phyloP scores from a whole-genome alignment of 2,888 invertebrate genomes.

The Melieria crassipennis region DNA sequence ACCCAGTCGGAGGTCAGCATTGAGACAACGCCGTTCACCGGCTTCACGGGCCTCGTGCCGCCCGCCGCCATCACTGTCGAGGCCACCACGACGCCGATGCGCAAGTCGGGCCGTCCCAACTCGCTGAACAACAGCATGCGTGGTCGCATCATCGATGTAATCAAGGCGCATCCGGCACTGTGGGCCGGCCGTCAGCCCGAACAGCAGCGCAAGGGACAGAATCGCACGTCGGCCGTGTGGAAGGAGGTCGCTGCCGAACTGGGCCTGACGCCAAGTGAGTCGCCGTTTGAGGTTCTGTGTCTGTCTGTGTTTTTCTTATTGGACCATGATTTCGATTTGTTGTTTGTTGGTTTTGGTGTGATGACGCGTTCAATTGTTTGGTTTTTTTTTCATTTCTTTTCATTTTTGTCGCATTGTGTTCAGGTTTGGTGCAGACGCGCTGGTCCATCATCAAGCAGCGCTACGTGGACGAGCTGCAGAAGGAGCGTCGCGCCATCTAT shows the following conservation, averaged over 20 bases:
- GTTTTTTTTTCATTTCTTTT: too few relatives aligned
- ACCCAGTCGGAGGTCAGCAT: conserved; percentile 35
- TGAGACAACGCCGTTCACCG: conserved; percentile 50
- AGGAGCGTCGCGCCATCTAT: conserved; percentile 58
- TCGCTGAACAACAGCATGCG: conserved; percentile 62
- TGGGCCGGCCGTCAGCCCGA: conserved; percentile 58
- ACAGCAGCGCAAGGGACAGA: conserved; percentile 56
- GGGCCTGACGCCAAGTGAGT: conserved; percentile 59
- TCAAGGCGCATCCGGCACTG: conserved; percentile 56
- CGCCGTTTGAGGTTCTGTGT: neutral
- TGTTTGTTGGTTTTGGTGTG: neutral
- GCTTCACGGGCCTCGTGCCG: conserved; percentile 59
- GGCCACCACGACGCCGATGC: conserved; percentile 53
- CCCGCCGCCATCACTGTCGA: conserved; percentile 58
- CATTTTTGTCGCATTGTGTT: neutral
- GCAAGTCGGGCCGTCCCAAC: conserved; percentile 58
- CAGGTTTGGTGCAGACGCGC: conserved; percentile 59
- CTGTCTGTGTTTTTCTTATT: neutral
- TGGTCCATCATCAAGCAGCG: conserved; percentile 62
- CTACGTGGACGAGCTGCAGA: conserved; percentile 59
- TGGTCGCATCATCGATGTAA: conserved; percentile 59
- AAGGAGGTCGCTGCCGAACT: conserved; percentile 59
- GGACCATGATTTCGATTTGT: neutral
- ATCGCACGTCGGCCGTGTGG: conserved; percentile 60
- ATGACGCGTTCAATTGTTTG: neutral